Evolutionary conservation across 2,888 invertebrate genomes (phyloP).

Genomic region (Scaptomyza tumidula): DNA sequence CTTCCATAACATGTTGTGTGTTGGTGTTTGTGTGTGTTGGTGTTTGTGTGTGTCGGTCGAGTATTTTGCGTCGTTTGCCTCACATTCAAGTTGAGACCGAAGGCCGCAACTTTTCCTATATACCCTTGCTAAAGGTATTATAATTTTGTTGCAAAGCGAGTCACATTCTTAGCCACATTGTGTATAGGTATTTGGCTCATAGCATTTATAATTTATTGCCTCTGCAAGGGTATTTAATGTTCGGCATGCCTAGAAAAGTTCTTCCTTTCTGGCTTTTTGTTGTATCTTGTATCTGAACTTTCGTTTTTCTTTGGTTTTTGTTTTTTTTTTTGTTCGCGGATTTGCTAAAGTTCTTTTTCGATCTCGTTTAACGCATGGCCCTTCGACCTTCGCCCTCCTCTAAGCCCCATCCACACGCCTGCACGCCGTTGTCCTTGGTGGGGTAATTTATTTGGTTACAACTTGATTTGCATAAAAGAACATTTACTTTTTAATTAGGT

Average conservation of each 20-base stretch:
- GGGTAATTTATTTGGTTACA: constrained; percentile 75
- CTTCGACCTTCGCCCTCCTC: background rate
- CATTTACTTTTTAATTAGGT: constrained; percentile 81
- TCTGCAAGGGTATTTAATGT: background rate
- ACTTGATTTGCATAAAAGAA: constrained; percentile 79
- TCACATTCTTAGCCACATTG: background rate
- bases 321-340: constrained; percentile 22
- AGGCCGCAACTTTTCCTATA: constrained; percentile 9
- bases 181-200: too few species aligned
- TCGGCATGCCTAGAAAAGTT: background rate
- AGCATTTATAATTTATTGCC: background rate
- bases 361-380: constrained; percentile 13
- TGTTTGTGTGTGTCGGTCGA: constrained; percentile 15
- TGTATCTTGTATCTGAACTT: constrained; percentile 37
- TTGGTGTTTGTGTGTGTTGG: constrained; percentile 8
- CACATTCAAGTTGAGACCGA: constrained; percentile 9
- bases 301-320: constrained; percentile 25
- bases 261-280: background rate
- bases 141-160: background rate
- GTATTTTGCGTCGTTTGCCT: constrained; percentile 41
- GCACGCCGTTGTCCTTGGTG: constrained; percentile 16
- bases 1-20: constrained; percentile 48
- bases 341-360: constrained; percentile 21
- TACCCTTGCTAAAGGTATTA: background rate
- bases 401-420: too few species aligned